phyloP scores from a whole-genome alignment of 2,113 vertebrate species.

The Rana temporaria region DNA sequence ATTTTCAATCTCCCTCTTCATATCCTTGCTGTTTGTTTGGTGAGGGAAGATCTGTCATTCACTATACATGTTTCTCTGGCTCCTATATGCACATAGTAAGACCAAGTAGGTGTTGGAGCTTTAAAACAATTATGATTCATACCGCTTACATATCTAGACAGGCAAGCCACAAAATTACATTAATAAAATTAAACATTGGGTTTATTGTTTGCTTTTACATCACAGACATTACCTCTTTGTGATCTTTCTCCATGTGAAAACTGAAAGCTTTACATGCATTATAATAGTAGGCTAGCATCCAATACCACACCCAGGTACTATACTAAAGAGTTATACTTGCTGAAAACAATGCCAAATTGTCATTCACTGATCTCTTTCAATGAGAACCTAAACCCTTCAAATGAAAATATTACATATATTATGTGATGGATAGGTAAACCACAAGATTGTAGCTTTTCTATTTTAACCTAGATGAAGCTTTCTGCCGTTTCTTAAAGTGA shows the following conservation, averaged over 20 bases:
- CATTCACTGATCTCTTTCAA: neutral
- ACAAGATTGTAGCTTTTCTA: too few species aligned
- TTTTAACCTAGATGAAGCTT: too few species aligned
- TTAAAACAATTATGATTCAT: neutral
- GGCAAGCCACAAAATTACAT: constrained; percentile 24
- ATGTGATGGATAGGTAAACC: neutral
- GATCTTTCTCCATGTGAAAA: neutral
- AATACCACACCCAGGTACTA: neutral
- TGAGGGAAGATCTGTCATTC: neutral
- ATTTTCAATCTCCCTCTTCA: too few species aligned
- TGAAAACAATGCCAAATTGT: constrained; percentile 5
- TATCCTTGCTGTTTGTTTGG: too few species aligned
- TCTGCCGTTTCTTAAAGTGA: too few species aligned
- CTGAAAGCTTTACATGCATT: neutral
- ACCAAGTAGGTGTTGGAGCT: neutral
- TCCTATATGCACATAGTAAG: neutral
- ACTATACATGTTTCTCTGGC: neutral
- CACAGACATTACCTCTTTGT: constrained; percentile 1
- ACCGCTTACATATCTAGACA: neutral
- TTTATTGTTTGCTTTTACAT: constrained; percentile 17
- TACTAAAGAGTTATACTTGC: neutral
- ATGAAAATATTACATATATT: neutral
- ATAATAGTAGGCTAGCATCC: constrained; percentile 35
- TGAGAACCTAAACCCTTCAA: neutral
- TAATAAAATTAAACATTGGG: neutral